These are phyloP conservation scores for Sphaeridia pumilis DNA, from an alignment of 2,888 invertebrate genomes.

Conservation along the genomic window DNA sequence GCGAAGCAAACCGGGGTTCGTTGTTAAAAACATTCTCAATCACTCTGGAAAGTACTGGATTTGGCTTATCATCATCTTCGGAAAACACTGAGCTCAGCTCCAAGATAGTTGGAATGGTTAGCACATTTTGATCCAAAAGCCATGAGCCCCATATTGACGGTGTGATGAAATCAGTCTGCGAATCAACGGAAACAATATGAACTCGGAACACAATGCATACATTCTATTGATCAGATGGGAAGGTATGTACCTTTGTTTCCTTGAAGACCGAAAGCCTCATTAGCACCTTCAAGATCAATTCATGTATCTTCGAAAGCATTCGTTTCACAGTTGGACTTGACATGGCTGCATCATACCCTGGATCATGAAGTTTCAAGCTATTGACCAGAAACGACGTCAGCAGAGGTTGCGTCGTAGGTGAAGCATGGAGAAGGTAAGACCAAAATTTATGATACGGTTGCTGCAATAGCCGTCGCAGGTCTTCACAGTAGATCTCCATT, in stretches of 20 bases:
- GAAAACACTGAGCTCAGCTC: slow-evolving; percentile 66
- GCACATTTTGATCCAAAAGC: slow-evolving; percentile 66
- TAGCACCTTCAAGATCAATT: slow-evolving; percentile 55
- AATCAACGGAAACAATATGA: slow-evolving; percentile 2
- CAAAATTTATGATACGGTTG: slow-evolving; percentile 55
- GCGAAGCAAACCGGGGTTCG: slow-evolving; percentile 37
- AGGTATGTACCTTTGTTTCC: slow-evolving; percentile 53
- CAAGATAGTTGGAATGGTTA: slow-evolving; percentile 70
- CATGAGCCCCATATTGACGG: slow-evolving; percentile 54
- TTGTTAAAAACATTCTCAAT: slow-evolving; percentile 53
- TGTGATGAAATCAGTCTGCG: slow-evolving; percentile 49
- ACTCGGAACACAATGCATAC: not conserved
- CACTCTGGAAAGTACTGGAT: slow-evolving; percentile 48
- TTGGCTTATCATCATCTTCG: slow-evolving; percentile 54
- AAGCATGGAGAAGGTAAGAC: slow-evolving; percentile 52
- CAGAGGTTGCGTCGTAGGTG: slow-evolving; percentile 48
- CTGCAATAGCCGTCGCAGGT: slow-evolving; percentile 56
- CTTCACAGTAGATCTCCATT: slow-evolving; percentile 50
- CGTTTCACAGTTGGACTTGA: slow-evolving; percentile 43
- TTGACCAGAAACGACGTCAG: slow-evolving; percentile 62
- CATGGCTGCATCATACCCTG: slow-evolving; percentile 40
- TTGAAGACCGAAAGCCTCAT: slow-evolving; percentile 66
- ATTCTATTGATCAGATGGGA: not conserved
- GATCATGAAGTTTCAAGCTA: slow-evolving; percentile 55
- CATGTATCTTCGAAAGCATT: slow-evolving; percentile 48